Conservation (phyloP, 2,888 invertebrate genomes). For the Amphimallon solstitiale region DNA sequence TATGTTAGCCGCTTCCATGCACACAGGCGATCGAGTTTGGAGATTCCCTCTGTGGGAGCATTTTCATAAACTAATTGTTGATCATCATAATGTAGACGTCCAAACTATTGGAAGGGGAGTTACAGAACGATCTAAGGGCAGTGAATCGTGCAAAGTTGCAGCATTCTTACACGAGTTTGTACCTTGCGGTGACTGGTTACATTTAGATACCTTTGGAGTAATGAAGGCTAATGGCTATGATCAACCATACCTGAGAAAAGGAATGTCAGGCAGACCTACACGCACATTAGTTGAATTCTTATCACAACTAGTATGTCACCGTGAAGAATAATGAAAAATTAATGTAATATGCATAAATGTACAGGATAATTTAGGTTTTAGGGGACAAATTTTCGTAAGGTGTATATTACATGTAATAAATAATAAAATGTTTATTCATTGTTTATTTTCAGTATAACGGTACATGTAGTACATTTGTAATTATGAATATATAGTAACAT, state of each 20-base stretch:
- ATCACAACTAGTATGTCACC: conserved; percentile 67
- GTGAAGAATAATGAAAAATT: conserved; percentile 50
- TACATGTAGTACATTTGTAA: conserved; percentile 19
- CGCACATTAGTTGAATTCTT: conserved; percentile 79
- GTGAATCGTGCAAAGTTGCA: conserved; percentile 77
- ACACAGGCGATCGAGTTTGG: conserved; percentile 86
- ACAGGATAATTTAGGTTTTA: neutral
- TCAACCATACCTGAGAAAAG: conserved; percentile 69
- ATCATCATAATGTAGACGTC: conserved; percentile 64
- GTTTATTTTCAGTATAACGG: conserved; percentile 27
- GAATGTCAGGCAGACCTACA: conserved; percentile 83
- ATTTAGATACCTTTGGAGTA: conserved; percentile 83
- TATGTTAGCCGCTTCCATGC: conserved; percentile 74
- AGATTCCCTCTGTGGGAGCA: conserved; percentile 82
- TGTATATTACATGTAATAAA: conserved; percentile 20
- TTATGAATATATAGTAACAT: conserved; percentile 11
- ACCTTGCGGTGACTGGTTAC: conserved; percentile 79
- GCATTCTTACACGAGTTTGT: conserved; percentile 80
- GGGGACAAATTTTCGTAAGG: conserved; percentile 15
- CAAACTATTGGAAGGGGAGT: conserved; percentile 66
- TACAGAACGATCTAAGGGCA: conserved; percentile 66
- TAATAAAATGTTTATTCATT: conserved; percentile 9
- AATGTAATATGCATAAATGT: conserved; percentile 22
- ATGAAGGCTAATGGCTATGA: conserved; percentile 74
- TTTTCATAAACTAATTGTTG: conserved; percentile 71